Base-by-base conservation (phyloP, 2,113 vertebrate genomes). In the Triplophysa tibetana region DNA sequence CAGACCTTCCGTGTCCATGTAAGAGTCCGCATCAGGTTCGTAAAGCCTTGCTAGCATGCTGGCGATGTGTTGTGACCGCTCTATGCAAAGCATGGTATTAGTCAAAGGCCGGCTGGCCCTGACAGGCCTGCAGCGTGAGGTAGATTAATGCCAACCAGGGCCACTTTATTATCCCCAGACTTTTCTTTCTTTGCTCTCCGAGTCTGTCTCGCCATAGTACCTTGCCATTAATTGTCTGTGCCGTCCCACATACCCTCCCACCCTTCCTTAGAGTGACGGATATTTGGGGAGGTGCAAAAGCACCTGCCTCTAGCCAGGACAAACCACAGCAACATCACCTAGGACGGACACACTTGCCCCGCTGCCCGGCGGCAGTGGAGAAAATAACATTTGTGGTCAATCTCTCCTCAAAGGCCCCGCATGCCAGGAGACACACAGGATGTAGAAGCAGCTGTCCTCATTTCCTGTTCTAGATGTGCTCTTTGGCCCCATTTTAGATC, bases 31-130 rank as follows among this genome's bases (percentile, higher is more conserved):
- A 61, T 74, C 43, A 74, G 54, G 21, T 74, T 61, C 14, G 64
- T 61, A 26, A 50, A 73, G 70, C 64, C 52, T 24, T 81, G 70
- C 76, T 92, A 92, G 88, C 91, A 88, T 78, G 92, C 93, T 89
- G 94, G 92, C 92, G 85, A 80, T 93, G 93, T 94, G 80, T 94
- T 97, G 94, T 95, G 95, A 95, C 95, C 95, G 95, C 94, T 91
- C 93, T 96, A 99, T 98, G 97, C 96, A 98, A 98, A 99, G 95
- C 89, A 93, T 94, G 94, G 96, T 95, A 97, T 98, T 98, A 98
- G 95, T 98, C 96, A 97, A 95, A 93, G 95, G 93, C 94, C 90
- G 94, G 93, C 94, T 93, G 90, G 89, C 92, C 92, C 93, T 97
- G 97, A 98, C 96, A 97, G 93, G 88, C 94, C 95, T 92, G 95